Evolutionary conservation across 2,888 invertebrate species (phyloP), one percentile per base, ranked within the genome.

Genomic region (Hirtodrosophila trivittata): DNA sequence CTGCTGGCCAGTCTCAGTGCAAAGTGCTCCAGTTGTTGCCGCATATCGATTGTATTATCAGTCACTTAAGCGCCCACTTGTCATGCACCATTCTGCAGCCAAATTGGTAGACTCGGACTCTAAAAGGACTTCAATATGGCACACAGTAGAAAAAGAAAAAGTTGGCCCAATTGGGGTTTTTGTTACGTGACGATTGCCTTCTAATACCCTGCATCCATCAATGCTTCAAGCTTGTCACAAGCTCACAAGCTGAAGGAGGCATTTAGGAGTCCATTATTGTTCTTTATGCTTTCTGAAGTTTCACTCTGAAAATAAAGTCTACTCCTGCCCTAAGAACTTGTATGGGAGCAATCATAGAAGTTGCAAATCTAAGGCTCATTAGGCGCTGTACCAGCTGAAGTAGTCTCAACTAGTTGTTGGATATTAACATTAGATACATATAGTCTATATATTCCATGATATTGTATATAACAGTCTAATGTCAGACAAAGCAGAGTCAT

Each of bases 31-130:
- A 58, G 18, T 21, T 21, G 18, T 21, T 21, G 18, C 18, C 72
- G 86, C 63, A 83, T 75, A 72, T 78, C 72, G 62, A 56, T 59
- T 66, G 71, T 63, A 57, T 55, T 83, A 86, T 85, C 80, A 66
- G 63, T 74, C 74, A 86, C 74, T 83, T 83, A 59, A 62, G 64
- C 56, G 47, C 41, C 47, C 38, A 47, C 45, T 38, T 42, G 39
- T 32, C 41, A 52, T 26, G 28, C 38, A 42, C 9, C 18, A 26
- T 30, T 35, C 10, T 32, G 30, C 32, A 43, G 43, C 18, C 38
- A 55, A 54, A 43, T 39, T 54, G 16, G 26, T 10, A 35, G 14
- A 51, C 30, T 41, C 9, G 28, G 26, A 42, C 35, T 14, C 38
- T 13, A 18, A 12, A 18, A n/a, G 10, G 9, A 33, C 42, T 42